phyloP scores from a whole-genome alignment of 2,888 invertebrate genomes.

The Pterobdella sp. region DNA sequence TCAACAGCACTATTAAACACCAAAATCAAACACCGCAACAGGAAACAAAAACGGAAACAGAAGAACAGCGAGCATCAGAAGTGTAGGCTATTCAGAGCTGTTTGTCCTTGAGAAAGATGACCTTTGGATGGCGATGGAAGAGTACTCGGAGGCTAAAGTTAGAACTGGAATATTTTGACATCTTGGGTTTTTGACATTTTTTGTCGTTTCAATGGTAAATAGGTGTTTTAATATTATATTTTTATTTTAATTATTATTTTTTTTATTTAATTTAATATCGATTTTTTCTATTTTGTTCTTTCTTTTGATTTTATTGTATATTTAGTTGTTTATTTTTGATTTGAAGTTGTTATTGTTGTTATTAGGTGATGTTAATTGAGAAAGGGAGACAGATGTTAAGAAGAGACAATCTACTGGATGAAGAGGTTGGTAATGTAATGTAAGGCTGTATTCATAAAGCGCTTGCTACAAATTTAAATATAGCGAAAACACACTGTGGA shows the following conservation, averaged over 20 bases:
- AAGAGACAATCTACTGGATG: constrained; percentile 53
- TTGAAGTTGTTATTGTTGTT: not conserved
- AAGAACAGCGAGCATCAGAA: constrained; percentile 84
- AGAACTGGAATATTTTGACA: not conserved
- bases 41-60: constrained; percentile 89
- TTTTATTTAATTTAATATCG: not conserved
- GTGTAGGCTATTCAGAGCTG: constrained; percentile 68
- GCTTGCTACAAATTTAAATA: no score
- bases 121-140: constrained; percentile 73
- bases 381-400: constrained; percentile 56
- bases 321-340: not conserved
- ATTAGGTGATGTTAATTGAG: constrained; percentile 34
- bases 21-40: constrained; percentile 2
- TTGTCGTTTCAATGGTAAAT: not conserved
- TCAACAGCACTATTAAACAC: not conserved
- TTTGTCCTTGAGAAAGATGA: constrained; percentile 84
- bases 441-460: no score
- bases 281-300: not conserved
- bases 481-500: no score
- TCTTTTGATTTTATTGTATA: not conserved
- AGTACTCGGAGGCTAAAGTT: constrained; percentile 54
- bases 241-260: not conserved
- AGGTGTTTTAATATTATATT: not conserved
- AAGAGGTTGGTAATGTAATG: no score
- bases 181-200: not conserved